These are phyloP conservation scores for Gopherus flavomarginatus DNA, from an alignment of 2,113 vertebrate species.

Conservation along the genomic window DNA sequence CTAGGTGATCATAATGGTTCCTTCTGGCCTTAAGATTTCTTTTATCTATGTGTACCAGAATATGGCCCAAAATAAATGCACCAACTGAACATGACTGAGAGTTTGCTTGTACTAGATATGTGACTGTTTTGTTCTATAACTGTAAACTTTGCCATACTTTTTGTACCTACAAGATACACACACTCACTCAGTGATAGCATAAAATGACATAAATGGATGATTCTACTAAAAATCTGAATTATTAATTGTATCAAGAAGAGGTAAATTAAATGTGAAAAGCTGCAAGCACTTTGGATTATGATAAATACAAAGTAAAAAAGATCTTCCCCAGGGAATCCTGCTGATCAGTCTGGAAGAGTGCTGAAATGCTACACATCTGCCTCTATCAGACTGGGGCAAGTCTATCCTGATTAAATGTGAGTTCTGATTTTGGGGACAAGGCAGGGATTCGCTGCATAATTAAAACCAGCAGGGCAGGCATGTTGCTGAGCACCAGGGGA, in stretches of 20 bases:
- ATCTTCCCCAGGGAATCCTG: not conserved
- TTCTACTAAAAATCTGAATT: conserved; percentile 52
- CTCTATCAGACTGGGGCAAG: not conserved
- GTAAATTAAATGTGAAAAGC: conserved; percentile 59
- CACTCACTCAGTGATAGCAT: conserved; percentile 29
- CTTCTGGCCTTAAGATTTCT: conserved; percentile 2
- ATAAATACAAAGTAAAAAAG: conserved; percentile 34
- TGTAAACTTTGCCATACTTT: conserved; percentile 51
- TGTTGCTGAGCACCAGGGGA: not conserved
- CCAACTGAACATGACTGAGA: conserved; percentile 30
- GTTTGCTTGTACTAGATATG: not conserved
- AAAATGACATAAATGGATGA: conserved; percentile 46
- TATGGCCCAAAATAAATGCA: not conserved
- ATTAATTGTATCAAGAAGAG: conserved; percentile 10
- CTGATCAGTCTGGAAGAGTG: not conserved
- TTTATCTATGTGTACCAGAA: rapidly evolving
- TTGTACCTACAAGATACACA: conserved; percentile 11
- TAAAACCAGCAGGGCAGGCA: not conserved
- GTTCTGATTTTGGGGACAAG: not conserved
- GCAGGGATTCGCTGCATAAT: not conserved
- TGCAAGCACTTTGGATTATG: conserved; percentile 7
- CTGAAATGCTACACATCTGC: not conserved
- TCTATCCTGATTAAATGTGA: not conserved
- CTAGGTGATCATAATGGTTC: not conserved
- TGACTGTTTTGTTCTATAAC: conserved; percentile 45